Evolutionary conservation across 1,140 invertebrate species (phyloP).

Genomic region (Adelges cooleyi): DNA sequence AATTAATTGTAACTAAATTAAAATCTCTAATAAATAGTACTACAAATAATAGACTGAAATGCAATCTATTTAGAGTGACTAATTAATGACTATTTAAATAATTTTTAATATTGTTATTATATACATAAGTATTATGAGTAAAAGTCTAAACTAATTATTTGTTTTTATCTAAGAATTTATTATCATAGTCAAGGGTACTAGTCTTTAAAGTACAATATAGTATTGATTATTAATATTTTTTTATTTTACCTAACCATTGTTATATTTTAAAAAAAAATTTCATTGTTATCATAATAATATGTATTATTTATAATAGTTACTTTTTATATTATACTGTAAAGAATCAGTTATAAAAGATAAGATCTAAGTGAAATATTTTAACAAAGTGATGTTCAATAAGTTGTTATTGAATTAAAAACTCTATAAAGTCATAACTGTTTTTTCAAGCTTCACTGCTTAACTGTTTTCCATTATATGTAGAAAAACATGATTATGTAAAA

Average conservation of each 20-base stretch:
- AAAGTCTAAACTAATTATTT: neutral
- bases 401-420: neutral
- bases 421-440: neutral
- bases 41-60: too few relatives aligned
- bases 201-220: neutral
- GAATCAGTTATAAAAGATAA: neutral
- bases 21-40: too few relatives aligned
- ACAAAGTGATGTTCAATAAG: neutral
- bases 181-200: neutral
- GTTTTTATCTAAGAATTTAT: neutral
- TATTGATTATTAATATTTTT: neutral
- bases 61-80: too few relatives aligned
- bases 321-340: neutral
- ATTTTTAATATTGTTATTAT: too few relatives aligned
- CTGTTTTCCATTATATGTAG: neutral
- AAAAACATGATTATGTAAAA: conserved; percentile 2
- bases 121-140: neutral
- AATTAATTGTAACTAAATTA: too few relatives aligned
- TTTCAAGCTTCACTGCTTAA: neutral
- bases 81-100: too few relatives aligned
- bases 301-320: neutral
- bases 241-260: too few relatives aligned
- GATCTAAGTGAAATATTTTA: neutral
- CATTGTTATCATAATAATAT: neutral
- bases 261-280: neutral